A percentile compares a stretch with the other conserved stretches of the same genome.
phyloP scores from a whole-genome alignment of 2,797 vertebrate species.

The Heterohyrax brucei region DNA sequence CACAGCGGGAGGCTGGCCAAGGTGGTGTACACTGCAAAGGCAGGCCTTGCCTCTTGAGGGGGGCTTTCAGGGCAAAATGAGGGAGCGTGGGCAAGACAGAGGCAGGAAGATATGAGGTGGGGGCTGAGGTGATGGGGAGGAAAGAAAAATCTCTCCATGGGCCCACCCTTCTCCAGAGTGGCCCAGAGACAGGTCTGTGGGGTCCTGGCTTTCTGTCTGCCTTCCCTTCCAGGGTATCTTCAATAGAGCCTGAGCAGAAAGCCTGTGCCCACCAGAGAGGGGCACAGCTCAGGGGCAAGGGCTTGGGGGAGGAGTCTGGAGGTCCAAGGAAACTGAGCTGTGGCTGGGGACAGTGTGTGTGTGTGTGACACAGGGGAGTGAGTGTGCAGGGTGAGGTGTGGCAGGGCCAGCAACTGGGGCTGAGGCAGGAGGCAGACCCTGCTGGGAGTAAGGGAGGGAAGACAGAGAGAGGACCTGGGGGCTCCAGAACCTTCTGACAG shows the following conservation, averaged over 20 bases:
- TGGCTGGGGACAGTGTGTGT: neutral
- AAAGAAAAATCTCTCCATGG: neutral
- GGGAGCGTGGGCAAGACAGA: neutral
- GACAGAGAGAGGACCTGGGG: neutral
- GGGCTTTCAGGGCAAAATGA: neutral
- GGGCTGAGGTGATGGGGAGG: neutral
- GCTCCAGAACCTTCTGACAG: neutral
- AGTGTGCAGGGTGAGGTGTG: neutral
- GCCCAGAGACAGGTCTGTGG: neutral
- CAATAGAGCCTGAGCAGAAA: neutral
- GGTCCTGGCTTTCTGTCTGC: neutral
- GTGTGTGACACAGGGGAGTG: neutral
- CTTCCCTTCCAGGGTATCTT: neutral
- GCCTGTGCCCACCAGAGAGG: too few relatives aligned
- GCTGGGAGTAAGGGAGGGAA: neutral
- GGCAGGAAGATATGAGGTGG: neutral
- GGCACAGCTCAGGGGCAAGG: neutral
- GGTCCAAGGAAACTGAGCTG: neutral
- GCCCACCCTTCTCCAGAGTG: neutral
- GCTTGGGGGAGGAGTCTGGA: neutral
- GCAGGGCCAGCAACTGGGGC: neutral
- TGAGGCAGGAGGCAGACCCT: neutral
- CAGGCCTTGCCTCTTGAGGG: neutral
- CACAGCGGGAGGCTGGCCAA: neutral
- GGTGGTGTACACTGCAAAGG: neutral